These are phyloP conservation scores for Alcedo atthis DNA, from an alignment of 2,797 vertebrate genomes.

Conservation along the genomic window DNA sequence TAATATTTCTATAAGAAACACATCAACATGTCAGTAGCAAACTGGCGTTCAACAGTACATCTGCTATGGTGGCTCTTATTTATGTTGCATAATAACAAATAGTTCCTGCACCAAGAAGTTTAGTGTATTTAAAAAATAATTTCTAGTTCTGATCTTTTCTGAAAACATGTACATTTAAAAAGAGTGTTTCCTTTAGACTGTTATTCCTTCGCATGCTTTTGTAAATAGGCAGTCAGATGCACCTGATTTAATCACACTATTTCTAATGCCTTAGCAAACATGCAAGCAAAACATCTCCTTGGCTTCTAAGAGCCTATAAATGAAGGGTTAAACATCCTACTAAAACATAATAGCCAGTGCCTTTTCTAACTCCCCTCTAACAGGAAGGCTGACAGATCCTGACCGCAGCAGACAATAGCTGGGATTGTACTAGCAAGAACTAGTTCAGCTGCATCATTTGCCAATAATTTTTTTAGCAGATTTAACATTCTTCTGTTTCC, in stretches of 20 bases:
- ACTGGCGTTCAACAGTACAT: neutral
- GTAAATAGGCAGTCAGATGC: neutral
- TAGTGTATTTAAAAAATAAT: conserved; percentile 7
- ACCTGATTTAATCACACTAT: neutral
- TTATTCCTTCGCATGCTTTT: neutral
- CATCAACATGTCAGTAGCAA: neutral
- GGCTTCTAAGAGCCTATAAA: neutral
- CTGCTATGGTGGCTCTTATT: neutral
- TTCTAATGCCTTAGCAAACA: conserved; percentile 33
- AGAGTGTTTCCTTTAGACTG: conserved; percentile 24
- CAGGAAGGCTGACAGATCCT: conserved; percentile 76
- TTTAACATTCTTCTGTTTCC: conserved; percentile 78
- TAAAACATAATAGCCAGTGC: conserved; percentile 71
- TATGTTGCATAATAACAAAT: neutral
- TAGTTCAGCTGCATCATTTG: conserved; percentile 77
- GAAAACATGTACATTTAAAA: neutral
- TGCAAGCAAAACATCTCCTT: neutral
- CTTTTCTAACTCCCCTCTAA: conserved; percentile 72
- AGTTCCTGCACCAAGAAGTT: neutral
- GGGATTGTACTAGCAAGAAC: conserved; percentile 80
- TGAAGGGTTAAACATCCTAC: conserved; percentile 74
- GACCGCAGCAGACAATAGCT: conserved; percentile 80
- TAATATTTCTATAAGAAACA: neutral
- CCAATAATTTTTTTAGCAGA: conserved; percentile 81
- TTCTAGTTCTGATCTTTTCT: conserved; percentile 42